Percentiles rank a stretch among this genome's conserved stretches.
Conservation (phyloP, 1,140 invertebrate genomes). For the Apis cerana region DNA sequence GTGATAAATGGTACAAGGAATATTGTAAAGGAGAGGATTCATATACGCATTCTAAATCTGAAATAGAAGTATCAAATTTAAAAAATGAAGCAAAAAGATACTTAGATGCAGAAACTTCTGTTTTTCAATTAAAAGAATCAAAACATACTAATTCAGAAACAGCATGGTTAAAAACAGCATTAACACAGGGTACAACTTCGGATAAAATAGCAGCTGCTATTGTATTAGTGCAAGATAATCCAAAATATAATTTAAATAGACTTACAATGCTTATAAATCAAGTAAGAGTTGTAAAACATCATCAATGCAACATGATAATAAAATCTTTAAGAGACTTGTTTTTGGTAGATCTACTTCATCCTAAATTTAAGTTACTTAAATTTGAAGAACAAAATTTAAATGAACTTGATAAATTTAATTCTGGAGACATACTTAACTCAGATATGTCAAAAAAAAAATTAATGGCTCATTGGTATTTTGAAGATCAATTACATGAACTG, state of each 20-base stretch:
- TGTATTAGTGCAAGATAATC: slow-evolving; percentile 91
- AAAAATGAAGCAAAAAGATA: slow-evolving; percentile 84
- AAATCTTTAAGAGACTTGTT: slow-evolving; percentile 90
- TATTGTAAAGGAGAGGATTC: slow-evolving; percentile 63
- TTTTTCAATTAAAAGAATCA: slow-evolving; percentile 81
- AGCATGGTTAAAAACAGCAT: slow-evolving; percentile 90
- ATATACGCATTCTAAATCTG: slow-evolving; percentile 70
- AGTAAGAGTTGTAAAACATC: slow-evolving; percentile 91
- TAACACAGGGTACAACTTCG: slow-evolving; percentile 89
- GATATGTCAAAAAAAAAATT: slow-evolving; percentile 80
- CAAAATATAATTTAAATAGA: slow-evolving; percentile 88
- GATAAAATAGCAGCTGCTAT: slow-evolving; percentile 94
- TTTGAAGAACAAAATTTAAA: slow-evolving; percentile 87
- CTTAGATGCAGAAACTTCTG: slow-evolving; percentile 83
- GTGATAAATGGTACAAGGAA: slow-evolving; percentile 71
- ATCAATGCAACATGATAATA: slow-evolving; percentile 87
- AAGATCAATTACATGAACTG: slow-evolving; percentile 89
- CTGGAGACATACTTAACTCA: slow-evolving; percentile 80
- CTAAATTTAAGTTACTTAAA: slow-evolving; percentile 86
- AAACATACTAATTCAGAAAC: slow-evolving; percentile 74
- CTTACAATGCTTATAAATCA: slow-evolving; percentile 88
- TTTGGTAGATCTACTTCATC: slow-evolving; percentile 87
- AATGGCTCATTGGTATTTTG: slow-evolving; percentile 88
- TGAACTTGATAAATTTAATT: slow-evolving; percentile 79
- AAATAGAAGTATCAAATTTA: slow-evolving; percentile 81